phyloP scores from a whole-genome alignment of 2,888 invertebrate species.

The Stenodera caucasica region DNA sequence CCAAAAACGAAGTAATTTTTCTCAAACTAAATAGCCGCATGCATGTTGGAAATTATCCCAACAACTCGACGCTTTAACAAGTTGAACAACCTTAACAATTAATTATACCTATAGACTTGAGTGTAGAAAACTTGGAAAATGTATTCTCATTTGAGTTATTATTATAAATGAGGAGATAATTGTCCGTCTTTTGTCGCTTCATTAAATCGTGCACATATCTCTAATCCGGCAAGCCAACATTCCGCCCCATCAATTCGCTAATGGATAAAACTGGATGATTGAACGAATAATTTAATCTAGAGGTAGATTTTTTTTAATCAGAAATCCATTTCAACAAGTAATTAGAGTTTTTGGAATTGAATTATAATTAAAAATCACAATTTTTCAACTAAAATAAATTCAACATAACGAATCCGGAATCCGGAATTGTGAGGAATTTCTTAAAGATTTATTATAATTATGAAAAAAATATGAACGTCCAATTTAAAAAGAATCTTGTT shows the following conservation, averaged over 20 bases:
- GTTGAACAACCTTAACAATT: background rate
- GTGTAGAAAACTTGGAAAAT: too few relatives aligned
- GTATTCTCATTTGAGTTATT: too few relatives aligned
- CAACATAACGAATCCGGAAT: slow-evolving; percentile 3
- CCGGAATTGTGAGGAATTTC: background rate
- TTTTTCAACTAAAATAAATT: too few relatives aligned
- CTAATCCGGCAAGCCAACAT: slow-evolving; percentile 5
- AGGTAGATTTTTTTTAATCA: too few relatives aligned
- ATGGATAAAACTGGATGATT: background rate
- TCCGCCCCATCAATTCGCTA: slow-evolving; percentile 6
- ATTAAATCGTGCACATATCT: background rate
- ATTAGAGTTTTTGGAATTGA: too few relatives aligned
- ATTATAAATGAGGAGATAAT: background rate
- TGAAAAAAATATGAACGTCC: background rate
- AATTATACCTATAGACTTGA: background rate
- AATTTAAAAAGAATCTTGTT: background rate
- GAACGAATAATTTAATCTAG: slow-evolving; percentile 10
- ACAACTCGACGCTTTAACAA: too few relatives aligned
- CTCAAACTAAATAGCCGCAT: too few relatives aligned
- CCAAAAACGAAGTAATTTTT: background rate
- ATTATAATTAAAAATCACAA: too few relatives aligned
- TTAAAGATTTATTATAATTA: too few relatives aligned
- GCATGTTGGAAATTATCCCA: too few relatives aligned
- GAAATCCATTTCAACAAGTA: too few relatives aligned
- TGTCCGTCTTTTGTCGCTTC: slow-evolving; percentile 1